phyloP scores from a whole-genome alignment of 2,888 invertebrate genomes.

The Taphrorychus bicolor region DNA sequence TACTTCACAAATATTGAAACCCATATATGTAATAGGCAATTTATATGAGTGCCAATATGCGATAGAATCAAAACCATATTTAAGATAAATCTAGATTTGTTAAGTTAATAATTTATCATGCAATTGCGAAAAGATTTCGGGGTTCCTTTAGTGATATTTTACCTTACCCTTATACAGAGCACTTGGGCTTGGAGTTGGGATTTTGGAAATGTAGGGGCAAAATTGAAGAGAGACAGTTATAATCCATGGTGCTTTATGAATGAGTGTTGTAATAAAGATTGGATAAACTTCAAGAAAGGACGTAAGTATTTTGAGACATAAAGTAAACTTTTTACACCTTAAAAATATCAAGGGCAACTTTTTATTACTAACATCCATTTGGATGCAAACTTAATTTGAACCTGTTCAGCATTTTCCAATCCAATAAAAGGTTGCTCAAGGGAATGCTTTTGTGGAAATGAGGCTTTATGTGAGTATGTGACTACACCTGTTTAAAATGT shows the following conservation, averaged over 20 bases:
- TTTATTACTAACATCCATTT: neutral
- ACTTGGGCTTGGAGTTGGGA: slow-evolving; percentile 7
- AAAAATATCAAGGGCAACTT: too few relatives aligned
- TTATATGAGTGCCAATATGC: too few relatives aligned
- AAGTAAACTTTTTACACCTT: neutral
- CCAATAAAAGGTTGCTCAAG: too few relatives aligned
- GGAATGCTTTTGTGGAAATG: too few relatives aligned
- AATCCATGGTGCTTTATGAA: slow-evolving; percentile 43
- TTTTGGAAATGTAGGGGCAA: slow-evolving; percentile 2
- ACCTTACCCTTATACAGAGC: slow-evolving; percentile 2
- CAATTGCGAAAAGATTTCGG: neutral
- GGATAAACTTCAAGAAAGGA: slow-evolving; percentile 42
- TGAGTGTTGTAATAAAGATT: slow-evolving; percentile 46
- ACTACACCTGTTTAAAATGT: too few relatives aligned
- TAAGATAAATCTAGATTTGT: neutral
- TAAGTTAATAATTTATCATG: neutral
- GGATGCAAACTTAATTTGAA: too few relatives aligned
- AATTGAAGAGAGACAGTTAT: neutral
- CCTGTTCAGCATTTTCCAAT: too few relatives aligned
- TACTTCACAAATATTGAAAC: too few relatives aligned
- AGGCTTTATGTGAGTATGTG: too few relatives aligned
- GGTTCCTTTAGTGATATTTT: slow-evolving; percentile 2
- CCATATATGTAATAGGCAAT: too few relatives aligned
- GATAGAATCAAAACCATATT: too few relatives aligned
- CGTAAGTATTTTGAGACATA: slow-evolving; percentile 38